Evolutionary conservation across 2,888 invertebrate genomes (phyloP).

Genomic region (Ophion ventricosus): DNA sequence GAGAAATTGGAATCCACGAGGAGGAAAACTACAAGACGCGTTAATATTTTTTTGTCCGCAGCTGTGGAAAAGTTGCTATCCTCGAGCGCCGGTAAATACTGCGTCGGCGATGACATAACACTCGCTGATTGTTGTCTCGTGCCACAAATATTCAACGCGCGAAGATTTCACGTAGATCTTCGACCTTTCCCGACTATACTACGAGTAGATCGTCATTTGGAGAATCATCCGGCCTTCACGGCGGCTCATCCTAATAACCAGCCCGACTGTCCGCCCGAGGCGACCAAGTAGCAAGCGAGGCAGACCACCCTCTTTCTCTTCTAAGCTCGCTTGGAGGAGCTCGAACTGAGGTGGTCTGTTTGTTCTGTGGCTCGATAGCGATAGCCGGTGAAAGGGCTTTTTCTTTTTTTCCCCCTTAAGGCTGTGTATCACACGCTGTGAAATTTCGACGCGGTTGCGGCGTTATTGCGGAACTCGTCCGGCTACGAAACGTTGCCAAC

Average conservation of each 20-base stretch:
- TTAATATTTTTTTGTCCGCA: slow-evolving; percentile 72
- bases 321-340: slow-evolving; percentile 72
- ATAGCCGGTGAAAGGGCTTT: slow-evolving; percentile 72
- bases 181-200: slow-evolving; percentile 94
- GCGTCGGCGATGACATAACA: slow-evolving; percentile 96
- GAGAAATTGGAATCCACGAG: not conserved
- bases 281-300: slow-evolving; percentile 88
- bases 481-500: not conserved
- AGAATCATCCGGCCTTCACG: slow-evolving; percentile 95
- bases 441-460: not conserved
- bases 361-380: slow-evolving; percentile 68
- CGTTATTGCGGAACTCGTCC: not conserved
- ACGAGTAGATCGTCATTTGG: slow-evolving; percentile 93
- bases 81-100: slow-evolving; percentile 94
- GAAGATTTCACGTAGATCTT: slow-evolving; percentile 97
- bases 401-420: slow-evolving; percentile 17
- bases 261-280: slow-evolving; percentile 97
- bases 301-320: slow-evolving; percentile 83
- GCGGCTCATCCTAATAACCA: slow-evolving; percentile 96
- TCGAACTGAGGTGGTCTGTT: slow-evolving; percentile 69
- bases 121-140: slow-evolving; percentile 97
- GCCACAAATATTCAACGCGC: slow-evolving; percentile 97
- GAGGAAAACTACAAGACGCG: not conserved
- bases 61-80: slow-evolving; percentile 95
- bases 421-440: not conserved